These are phyloP conservation scores for Apodemus sylvaticus DNA, from an alignment of 2,113 vertebrate species.

Conservation along the genomic window DNA sequence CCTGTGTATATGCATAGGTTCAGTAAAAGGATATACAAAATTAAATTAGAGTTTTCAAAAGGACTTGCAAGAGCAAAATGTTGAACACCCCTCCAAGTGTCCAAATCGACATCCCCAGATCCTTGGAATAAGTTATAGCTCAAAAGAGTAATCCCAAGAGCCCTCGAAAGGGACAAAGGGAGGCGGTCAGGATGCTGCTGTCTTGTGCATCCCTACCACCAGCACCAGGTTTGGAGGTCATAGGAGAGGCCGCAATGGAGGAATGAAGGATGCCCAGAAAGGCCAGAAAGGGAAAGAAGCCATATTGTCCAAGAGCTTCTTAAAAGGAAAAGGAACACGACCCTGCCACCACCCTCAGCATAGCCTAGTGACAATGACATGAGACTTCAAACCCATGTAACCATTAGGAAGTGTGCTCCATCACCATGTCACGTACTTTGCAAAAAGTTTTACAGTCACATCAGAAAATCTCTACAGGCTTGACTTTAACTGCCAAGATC, in stretches of 20 bases:
- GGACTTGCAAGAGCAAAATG: neutral
- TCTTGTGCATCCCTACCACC: neutral
- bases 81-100: neutral
- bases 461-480: neutral
- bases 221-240: neutral
- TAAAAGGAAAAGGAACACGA: neutral
- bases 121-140: neutral
- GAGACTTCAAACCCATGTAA: neutral
- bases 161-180: neutral
- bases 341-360: neutral
- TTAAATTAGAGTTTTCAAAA: slow-evolving; percentile 19
- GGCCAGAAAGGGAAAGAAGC: neutral
- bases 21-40: neutral
- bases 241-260: neutral
- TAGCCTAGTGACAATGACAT: neutral
- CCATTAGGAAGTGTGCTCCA: neutral
- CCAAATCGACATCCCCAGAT: neutral
- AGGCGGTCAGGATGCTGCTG: accelerated
- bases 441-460: neutral
- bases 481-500: neutral
- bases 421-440: neutral
- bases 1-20: neutral
- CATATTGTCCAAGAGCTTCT: neutral
- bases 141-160: neutral
- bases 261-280: neutral